Evolutionary conservation across 2,888 invertebrate genomes (phyloP).

Genomic region (Parascotia fuliginaria): DNA sequence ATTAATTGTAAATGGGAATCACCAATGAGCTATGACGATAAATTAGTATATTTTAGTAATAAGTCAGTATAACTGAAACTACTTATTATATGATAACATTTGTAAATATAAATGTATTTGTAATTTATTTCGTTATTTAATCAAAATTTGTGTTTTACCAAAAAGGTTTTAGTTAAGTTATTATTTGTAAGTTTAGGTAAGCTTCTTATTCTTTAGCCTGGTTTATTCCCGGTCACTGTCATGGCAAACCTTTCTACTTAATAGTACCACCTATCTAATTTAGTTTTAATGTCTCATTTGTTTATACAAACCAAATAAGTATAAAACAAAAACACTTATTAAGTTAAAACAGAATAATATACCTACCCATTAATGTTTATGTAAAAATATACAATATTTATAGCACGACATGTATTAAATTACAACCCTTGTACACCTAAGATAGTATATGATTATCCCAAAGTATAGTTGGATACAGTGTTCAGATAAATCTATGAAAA

Average conservation of each 20-base stretch:
- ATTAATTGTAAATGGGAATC: background rate
- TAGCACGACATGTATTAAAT: background rate
- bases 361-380: background rate
- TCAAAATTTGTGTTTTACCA: background rate
- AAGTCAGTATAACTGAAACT: background rate
- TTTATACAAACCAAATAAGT: too few species aligned
- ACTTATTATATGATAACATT: constrained; percentile 10
- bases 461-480: too few species aligned
- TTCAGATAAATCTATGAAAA: too few species aligned
- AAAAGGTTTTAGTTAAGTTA: constrained; percentile 11
- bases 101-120: constrained; percentile 16
- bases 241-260: background rate
- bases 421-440: background rate
- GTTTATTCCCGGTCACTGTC: background rate
- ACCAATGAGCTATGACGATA: background rate
- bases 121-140: constrained; percentile 32
- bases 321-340: too few species aligned
- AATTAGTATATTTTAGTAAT: background rate
- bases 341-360: too few species aligned
- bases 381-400: background rate
- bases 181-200: background rate
- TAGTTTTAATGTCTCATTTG: background rate
- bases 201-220: background rate
- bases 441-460: too few species aligned
- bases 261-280: background rate